Percentiles rank a stretch among this genome's conserved stretches.
Conservation (phyloP, 2,797 vertebrate species). For the Sebastes hubbsi region DNA sequence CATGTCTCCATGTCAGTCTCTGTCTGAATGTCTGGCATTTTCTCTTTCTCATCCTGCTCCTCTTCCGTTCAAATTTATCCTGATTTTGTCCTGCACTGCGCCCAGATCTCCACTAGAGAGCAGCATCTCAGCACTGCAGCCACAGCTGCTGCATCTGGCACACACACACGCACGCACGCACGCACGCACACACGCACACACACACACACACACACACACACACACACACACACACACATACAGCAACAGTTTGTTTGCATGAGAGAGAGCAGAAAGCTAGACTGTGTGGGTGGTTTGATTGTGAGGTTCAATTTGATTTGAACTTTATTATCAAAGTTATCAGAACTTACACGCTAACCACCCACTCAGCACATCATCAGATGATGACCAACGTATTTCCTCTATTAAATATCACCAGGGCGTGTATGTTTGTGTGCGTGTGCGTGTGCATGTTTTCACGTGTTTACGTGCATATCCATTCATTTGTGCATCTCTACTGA, state of each 20-base stretch:
- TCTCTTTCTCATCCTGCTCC: not conserved
- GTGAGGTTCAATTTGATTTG: conserved; percentile 51
- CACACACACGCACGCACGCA: not conserved
- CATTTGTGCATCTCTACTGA: conserved; percentile 1
- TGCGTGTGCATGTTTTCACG: conserved; percentile 15
- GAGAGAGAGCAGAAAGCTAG: not conserved
- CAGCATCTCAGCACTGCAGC: conserved; percentile 27
- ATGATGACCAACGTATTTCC: conserved; percentile 52
- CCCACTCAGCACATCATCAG: conserved; percentile 52
- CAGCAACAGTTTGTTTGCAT: conserved; percentile 10
- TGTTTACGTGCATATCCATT: not conserved
- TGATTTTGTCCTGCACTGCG: conserved; percentile 5
- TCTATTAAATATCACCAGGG: conserved; percentile 34
- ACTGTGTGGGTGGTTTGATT: conserved; percentile 34
- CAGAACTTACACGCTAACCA: conserved; percentile 9
- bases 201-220: not conserved
- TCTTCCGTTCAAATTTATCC: not conserved
- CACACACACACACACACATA: not conserved
- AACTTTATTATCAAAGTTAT: conserved; percentile 49
- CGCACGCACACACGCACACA: not conserved
- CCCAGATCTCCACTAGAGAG: conserved; percentile 56
- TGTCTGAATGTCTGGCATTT: not conserved
- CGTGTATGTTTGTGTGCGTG: conserved; percentile 20
- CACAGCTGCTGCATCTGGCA: not conserved
- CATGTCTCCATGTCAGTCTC: not conserved